Evolutionary conservation across 2,888 invertebrate species (phyloP).

Genomic region (Apamea crenata): DNA sequence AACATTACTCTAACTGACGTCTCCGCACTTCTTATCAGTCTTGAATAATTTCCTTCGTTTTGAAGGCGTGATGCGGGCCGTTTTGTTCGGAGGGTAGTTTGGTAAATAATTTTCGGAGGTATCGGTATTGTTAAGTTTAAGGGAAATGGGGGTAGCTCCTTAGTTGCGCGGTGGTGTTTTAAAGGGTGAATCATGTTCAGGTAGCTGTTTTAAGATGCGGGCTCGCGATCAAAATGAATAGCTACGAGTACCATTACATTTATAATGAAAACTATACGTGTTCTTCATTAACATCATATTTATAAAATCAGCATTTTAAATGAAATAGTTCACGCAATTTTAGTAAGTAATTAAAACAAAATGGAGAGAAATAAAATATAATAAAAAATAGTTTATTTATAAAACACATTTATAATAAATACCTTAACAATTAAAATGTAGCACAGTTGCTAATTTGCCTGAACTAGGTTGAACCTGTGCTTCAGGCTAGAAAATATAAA

Average conservation of each 20-base stretch:
- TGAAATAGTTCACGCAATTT: neutral
- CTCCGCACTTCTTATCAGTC: constrained; percentile 86
- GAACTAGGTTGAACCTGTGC: no score
- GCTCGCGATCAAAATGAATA: neutral
- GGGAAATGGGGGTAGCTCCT: constrained; percentile 43
- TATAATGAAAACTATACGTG: neutral
- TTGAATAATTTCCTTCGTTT: constrained; percentile 85
- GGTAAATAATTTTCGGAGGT: constrained; percentile 67
- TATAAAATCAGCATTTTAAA: neutral
- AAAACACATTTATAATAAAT: no score
- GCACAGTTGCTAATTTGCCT: no score
- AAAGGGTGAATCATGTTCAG: constrained; percentile 56
- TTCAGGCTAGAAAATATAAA: no score
- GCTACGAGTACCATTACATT: neutral
- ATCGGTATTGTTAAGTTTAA: constrained; percentile 56
- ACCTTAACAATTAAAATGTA: no score
- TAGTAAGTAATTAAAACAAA: neutral
- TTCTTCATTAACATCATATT: neutral
- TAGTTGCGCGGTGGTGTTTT: constrained; percentile 10
- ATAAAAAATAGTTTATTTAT: no score
- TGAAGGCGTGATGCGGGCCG: constrained; percentile 75
- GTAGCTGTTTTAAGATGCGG: constrained; percentile 35
- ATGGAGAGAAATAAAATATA: no score
- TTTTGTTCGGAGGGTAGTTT: constrained; percentile 65
- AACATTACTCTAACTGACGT: constrained; percentile 88